Evolutionary conservation across 1,140 invertebrate genomes (phyloP), one percentile per base, ranked within the genome.

Genomic region (Hydropsyche tenuis): DNA sequence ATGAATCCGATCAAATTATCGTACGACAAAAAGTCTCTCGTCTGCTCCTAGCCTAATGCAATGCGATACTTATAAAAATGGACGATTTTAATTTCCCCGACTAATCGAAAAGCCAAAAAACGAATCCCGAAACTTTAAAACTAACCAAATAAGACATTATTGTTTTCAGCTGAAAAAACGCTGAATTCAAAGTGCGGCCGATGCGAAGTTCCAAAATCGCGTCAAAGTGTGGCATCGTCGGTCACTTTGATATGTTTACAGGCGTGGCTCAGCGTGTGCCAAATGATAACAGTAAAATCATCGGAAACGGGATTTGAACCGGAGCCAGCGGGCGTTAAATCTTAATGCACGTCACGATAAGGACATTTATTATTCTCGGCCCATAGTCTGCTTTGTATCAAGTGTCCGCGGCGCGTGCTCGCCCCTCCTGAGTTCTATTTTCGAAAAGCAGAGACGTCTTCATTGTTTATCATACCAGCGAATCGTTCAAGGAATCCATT

Each of bases 331-430:
- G 48, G 60, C 71, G 68, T 75, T 68, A 75, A 75, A 73, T 70
- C 65, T 75, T 75, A 75, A 75, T 75, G 70, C 74, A 70, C 72
- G 74, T 75, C 74, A 73, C 65, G 74, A 75, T 75, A 75, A 75
- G 70, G 74, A 73, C 74, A 73, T 75, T 75, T 73, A 75, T 75
- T 75, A 73, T 75, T 68, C 70, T 62, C 18, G 56, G 56, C 66
- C 63, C 62, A 37, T 65, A 63, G 68, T 73, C 74, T 75, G 74
- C 27, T 75, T 75, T 63, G 46, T 69, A 68, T 75, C 74, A 73
- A 68, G 63, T 66, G 70, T 51, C 48, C 70, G 48, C 12, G 20
- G 23, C 42, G 56, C 20, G 56, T 23, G 56, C 22, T 7, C 7
- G 56, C 6, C 64, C 45, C 18, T 66, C 30, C 23, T 46, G n/a